Evolutionary conservation across 2,888 invertebrate genomes (phyloP), one percentile per base, ranked within the genome.

Genomic region (Catotricha subobsoleta): DNA sequence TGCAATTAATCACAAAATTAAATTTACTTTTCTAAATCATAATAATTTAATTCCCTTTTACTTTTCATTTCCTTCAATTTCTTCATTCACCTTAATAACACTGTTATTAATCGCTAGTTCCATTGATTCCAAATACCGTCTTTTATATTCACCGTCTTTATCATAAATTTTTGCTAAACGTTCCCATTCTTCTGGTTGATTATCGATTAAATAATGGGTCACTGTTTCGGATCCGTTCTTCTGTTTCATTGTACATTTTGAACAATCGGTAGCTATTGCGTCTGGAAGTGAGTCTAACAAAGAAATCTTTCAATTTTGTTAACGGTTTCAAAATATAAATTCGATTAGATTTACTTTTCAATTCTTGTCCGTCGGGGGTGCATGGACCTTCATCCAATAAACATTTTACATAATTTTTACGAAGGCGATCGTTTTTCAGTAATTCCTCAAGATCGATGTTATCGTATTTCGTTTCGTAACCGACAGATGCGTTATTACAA

Each of bases 371-470:
- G 51, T 80, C 80, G 10, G 77, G 65, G 2, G 72, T 77, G 55
- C 81, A 81, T 33, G 67, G 70, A 10, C 72, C 74, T 43, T 59
- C 62, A 0, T 68, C 71, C 50, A 80, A 55, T 29, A 81, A 51
- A 50, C 82, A 82, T 45, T 74, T 69, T 34, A 74, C 59, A 52
- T 81, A 79, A 33, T 70, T 72, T 25, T 64, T 60, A 3, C 80
- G 57, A n/a, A 81, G 59, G 15, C 79, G 67, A 25, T 74, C 70
- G 57, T 73, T 81, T 4, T 50, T 55, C 18, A 81, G 56, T 47
- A 81, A 72, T 51, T 74, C 71, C 38, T 80, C 70, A 43, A 81
- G 42, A 55, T 81, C 66, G 39, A 81, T 60, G 53, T 75, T 74
- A 54, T 80, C 80, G 51, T 73, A 81, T 50, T 74, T 77, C 43